phyloP scores from a whole-genome alignment of 2,888 invertebrate species.

The Chloroclysta siterata region DNA sequence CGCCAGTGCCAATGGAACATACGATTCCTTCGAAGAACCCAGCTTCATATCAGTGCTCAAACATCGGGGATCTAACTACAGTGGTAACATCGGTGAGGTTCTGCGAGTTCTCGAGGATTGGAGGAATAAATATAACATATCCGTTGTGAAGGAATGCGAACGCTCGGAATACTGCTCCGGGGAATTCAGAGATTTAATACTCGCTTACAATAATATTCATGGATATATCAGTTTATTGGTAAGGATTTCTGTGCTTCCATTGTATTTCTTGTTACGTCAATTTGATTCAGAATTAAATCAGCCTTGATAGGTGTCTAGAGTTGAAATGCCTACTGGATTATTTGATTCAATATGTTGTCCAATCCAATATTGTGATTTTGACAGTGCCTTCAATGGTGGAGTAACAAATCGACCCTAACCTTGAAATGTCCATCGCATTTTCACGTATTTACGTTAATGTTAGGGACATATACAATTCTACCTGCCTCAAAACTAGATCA shows the following conservation, averaged over 20 bases:
- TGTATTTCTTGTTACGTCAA: slow-evolving; percentile 4
- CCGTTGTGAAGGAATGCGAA: slow-evolving; percentile 71
- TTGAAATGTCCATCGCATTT: no score
- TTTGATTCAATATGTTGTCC: not conserved
- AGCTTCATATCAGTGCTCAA: slow-evolving; percentile 67
- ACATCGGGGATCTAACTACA: slow-evolving; percentile 61
- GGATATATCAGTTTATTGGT: slow-evolving; percentile 93
- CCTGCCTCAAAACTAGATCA: no score
- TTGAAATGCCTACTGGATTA: not conserved
- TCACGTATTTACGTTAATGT: no score
- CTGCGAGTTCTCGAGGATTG: slow-evolving; percentile 68
- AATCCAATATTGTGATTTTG: not conserved
- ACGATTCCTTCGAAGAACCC: slow-evolving; percentile 65
- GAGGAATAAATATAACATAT: slow-evolving; percentile 70
- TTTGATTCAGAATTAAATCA: slow-evolving; percentile 9
- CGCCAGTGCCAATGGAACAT: slow-evolving; percentile 52
- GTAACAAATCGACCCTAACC: no score
- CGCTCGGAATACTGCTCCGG: slow-evolving; percentile 85
- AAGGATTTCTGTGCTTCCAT: slow-evolving; percentile 55
- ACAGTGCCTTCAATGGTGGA: no score
- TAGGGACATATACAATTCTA: no score
- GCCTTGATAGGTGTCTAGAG: not conserved
- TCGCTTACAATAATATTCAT: slow-evolving; percentile 89
- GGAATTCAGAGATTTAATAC: slow-evolving; percentile 84
- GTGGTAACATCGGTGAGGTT: slow-evolving; percentile 66